Evolutionary conservation across 2,888 invertebrate species (phyloP), one percentile per base, ranked within the genome.

Genomic region (Epistrophe eligans): DNA sequence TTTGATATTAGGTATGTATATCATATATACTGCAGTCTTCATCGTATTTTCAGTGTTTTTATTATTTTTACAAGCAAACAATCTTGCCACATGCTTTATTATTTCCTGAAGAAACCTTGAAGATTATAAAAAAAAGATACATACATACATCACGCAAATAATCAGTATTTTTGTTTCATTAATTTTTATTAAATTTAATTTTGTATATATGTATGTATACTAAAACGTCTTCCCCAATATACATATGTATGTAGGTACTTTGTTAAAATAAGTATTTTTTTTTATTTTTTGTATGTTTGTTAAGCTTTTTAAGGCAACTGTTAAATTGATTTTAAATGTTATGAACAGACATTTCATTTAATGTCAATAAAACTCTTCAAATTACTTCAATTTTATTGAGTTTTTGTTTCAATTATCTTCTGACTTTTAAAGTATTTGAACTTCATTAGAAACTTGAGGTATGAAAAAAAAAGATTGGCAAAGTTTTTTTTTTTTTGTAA

Each of bases 81-180:
- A 19, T 50, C 13, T 50, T 35, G 7, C 11, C 17, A 2, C 2
- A 24, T 50, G 4, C 17, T 48, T 48, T 43, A 0, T 15, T 19
- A 60, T 64, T 45, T 66, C 32, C 32, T 48, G n/a, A 17, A 52
- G 9, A n/a, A 13, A 52, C 9, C 38, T 67, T 24, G 13, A 24
- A 38, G 17, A 32, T 55, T 15, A 50, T 13, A n/a, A 13, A 48
- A 32, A 32, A 17, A 28, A 48, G n/a, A 15, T n/a, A 32, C 4
- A 32, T 32, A 32, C 4, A 5, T 6, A 38, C 19, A 38, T 19
- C 19, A 19, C 8, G 32, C 28, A 32, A 67, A 40, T 67, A 38
- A 35, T 70, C 40, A 24, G 40, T 70, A 55, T 70, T 55, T 40
- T 70, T 70, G 40, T 70, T 55, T 70, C 70, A 70, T 70, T 70